Evolutionary conservation across 2,797 vertebrate genomes (phyloP), one percentile per base, ranked within the genome.

Genomic region (Sebastiscus tertius): DNA sequence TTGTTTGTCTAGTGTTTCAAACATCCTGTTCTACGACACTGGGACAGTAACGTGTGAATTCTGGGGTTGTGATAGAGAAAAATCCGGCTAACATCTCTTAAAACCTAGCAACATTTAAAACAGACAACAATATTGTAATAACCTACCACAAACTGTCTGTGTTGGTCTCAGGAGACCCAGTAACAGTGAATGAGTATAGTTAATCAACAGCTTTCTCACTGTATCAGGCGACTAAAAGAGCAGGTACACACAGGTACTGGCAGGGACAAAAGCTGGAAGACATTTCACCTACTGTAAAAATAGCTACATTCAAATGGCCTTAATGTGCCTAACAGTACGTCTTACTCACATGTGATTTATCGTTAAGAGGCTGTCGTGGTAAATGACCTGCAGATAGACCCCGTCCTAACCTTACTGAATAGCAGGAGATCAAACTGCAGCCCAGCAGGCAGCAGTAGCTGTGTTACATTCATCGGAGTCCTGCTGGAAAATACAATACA

Each of bases 301-400:
- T 81, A 89, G 85, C 89, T 95, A 95, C 94, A 95, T 95, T 95
- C 94, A 95, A 89, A 93, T 58, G 89, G 93, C 93, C 90, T 89
- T 82, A 74, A 94, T 94, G 91, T 93, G 93, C 91, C 92, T 6
- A 63, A 88, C 88, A 85, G 81, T 84, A 75, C 75, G 82, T 79
- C 64, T 84, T 68, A 77, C 73, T 91, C 84, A 80, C 72, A 72
- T 77, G 82, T 75, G 29, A 67, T 83, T 78, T 62, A 62, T 89
- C 64, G 83, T 34, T 70, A 70, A 60, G 66, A 85, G 78, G 82
- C 69, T 74, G 81, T 73, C 73, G 64, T 87, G 84, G 73, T 85
- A 58, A 69, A 66, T 46, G 71, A 81, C 77, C 77, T 72, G 81
- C 72, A 85, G 77, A 66, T 42, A 75, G 72, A 81, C 85, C 66